A percentile compares a stretch with the other conserved stretches of the same genome.
Conservation (phyloP, 2,113 vertebrate species). For the Hassar affinis region DNA sequence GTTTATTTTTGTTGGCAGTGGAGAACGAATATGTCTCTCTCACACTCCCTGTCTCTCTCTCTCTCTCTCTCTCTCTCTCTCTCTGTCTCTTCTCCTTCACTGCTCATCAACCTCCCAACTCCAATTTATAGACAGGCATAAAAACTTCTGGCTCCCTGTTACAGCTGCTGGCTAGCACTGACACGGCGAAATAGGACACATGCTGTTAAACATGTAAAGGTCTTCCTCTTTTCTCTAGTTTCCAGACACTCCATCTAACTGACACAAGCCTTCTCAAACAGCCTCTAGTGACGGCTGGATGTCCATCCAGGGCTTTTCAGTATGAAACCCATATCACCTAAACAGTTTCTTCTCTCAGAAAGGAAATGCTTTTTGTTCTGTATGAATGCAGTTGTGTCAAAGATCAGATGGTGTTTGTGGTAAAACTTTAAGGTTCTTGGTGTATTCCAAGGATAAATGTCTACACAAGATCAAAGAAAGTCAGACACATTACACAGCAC, state of each 20-base stretch:
- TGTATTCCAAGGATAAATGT: constrained; percentile 69
- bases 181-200: constrained; percentile 70
- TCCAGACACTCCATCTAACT: constrained; percentile 21
- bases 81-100: constrained; percentile 68
- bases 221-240: constrained; percentile 38
- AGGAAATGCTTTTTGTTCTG: constrained; percentile 30
- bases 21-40: neutral
- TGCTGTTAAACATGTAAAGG: constrained; percentile 68
- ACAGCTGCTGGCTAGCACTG: constrained; percentile 57
- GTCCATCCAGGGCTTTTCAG: constrained; percentile 15
- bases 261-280: constrained; percentile 20
- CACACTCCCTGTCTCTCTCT: neutral
- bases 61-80: neutral
- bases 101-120: constrained; percentile 70
- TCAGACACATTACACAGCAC: constrained; percentile 45
- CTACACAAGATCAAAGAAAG: constrained; percentile 64
- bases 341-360: neutral
- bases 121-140: constrained; percentile 74
- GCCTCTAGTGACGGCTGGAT: constrained; percentile 22
- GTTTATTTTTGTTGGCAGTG: neutral
- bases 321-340: neutral
- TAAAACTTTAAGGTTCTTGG: constrained; percentile 52
- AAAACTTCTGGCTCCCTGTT: constrained; percentile 65
- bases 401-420: constrained; percentile 31
- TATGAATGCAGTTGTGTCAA: neutral